Conservation (phyloP, 1,140 invertebrate genomes). For the Anthonomus grandis region DNA sequence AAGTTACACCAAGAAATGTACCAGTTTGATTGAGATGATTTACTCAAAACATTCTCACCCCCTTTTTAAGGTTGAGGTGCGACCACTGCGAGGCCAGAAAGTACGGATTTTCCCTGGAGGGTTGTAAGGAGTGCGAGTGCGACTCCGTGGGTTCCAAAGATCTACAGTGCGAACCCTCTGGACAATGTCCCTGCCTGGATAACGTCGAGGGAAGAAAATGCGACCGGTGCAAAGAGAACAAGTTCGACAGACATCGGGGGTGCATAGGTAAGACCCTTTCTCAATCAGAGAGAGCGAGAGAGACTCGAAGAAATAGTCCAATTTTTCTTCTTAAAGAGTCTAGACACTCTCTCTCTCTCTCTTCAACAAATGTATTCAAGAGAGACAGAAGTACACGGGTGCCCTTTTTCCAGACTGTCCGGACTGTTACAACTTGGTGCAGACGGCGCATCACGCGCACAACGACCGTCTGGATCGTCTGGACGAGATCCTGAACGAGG, state of each 20-base stretch:
- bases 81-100: slow-evolving; percentile 81
- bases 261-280: slow-evolving; percentile 52
- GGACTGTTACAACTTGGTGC: slow-evolving; percentile 89
- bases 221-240: slow-evolving; percentile 92
- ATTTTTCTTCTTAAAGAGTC: too few species aligned
- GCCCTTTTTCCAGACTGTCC: slow-evolving; percentile 69
- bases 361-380: too few species aligned
- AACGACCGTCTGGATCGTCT: slow-evolving; percentile 63
- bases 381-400: too few species aligned
- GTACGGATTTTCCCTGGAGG: slow-evolving; percentile 84
- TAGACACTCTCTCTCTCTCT: too few species aligned
- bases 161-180: slow-evolving; percentile 76
- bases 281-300: slow-evolving; percentile 5
- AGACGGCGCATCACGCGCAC: slow-evolving; percentile 81
- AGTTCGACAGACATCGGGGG: slow-evolving; percentile 77
- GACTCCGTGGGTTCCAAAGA: slow-evolving; percentile 84
- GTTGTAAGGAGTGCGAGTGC: slow-evolving; percentile 84
- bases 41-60: too few species aligned
- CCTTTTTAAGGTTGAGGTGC: slow-evolving; percentile 63
- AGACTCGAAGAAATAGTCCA: too few species aligned
- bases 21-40: too few species aligned
- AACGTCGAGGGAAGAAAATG: slow-evolving; percentile 88
- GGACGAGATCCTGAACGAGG: slow-evolving; percentile 47
- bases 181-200: slow-evolving; percentile 85
- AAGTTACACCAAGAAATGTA: too few species aligned